Percentiles rank a stretch among this genome's conserved stretches.
Conservation (phyloP, 1,140 invertebrate species). For the Drosophila tristis region DNA sequence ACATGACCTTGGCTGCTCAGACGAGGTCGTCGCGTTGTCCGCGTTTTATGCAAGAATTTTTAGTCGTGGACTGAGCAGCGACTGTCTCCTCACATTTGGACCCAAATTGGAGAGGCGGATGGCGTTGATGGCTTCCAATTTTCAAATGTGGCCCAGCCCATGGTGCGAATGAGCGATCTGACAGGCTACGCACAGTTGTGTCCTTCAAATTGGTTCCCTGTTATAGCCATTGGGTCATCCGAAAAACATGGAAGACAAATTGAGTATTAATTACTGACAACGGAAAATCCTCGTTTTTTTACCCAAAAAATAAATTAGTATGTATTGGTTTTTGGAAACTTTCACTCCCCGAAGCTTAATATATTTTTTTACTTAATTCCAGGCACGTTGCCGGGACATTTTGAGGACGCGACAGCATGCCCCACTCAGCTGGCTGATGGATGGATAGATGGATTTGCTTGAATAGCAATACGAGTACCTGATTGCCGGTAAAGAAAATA, state of each 20-base stretch:
- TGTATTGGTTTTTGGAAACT: slow-evolving; percentile 33
- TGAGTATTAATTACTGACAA: slow-evolving; percentile 71
- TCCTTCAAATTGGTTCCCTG: not conserved
- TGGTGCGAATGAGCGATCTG: slow-evolving; percentile 54
- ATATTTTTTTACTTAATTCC: slow-evolving; percentile 6
- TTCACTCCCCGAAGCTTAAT: not conserved
- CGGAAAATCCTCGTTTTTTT: slow-evolving; percentile 27
- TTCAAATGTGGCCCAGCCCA: slow-evolving; percentile 10
- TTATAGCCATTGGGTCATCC: slow-evolving; percentile 8
- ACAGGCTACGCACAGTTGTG: slow-evolving; percentile 35
- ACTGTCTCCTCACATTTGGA: slow-evolving; percentile 12
- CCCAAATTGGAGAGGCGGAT: slow-evolving; percentile 48
- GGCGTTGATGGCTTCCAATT: slow-evolving; percentile 36
- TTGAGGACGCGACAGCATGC: slow-evolving; percentile 28
- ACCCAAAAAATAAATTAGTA: slow-evolving; percentile 49
- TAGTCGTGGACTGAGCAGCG: slow-evolving; percentile 9
- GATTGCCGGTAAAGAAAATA: slow-evolving; percentile 40
- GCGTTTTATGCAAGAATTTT: slow-evolving; percentile 34
- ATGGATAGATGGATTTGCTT: slow-evolving; percentile 37
- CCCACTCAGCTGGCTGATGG: slow-evolving; percentile 51
- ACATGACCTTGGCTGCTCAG: slow-evolving; percentile 57
- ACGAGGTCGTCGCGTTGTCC: slow-evolving; percentile 49
- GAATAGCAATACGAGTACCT: slow-evolving; percentile 34
- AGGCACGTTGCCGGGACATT: slow-evolving; percentile 40
- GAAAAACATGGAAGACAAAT: slow-evolving; percentile 55